A percentile compares a stretch with the other conserved stretches of the same genome.
phyloP scores from a whole-genome alignment of 2,113 vertebrate species.

The Pterophyllum scalare region DNA sequence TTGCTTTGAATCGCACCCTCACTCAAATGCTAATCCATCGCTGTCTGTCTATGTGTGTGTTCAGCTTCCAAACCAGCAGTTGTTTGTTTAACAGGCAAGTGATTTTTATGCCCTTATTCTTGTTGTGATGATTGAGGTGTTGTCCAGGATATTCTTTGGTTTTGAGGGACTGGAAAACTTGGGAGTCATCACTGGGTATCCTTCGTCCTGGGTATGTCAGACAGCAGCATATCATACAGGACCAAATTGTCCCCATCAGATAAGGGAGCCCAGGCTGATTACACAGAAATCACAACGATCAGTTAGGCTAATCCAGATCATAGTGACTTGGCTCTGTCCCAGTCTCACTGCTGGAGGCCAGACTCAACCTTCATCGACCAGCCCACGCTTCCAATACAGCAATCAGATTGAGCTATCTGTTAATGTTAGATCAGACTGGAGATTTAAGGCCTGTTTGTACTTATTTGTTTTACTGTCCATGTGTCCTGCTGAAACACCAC shows the following conservation, averaged over 20 bases:
- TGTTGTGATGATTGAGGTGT: not conserved
- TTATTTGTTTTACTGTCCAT: not conserved
- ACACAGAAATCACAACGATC: conserved; percentile 44
- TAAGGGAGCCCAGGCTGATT: conserved; percentile 41
- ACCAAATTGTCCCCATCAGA: conserved; percentile 28
- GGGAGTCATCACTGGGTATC: too few species aligned
- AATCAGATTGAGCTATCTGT: conserved; percentile 37
- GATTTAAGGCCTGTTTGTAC: not conserved
- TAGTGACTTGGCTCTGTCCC: conserved; percentile 12
- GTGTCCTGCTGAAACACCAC: not conserved
- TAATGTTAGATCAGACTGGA: conserved; percentile 34
- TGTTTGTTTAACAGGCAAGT: not conserved
- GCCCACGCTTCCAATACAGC: not conserved
- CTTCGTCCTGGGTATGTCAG: too few species aligned
- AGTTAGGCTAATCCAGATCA: conserved; percentile 55
- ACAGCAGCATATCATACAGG: not conserved
- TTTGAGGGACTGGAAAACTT: too few species aligned
- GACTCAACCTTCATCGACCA: not conserved
- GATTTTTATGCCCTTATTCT: not conserved
- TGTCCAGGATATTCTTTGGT: too few species aligned
- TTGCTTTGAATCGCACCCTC: not conserved
- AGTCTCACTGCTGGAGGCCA: not conserved
- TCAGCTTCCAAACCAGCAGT: conserved; percentile 1
- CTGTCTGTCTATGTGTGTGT: not conserved
- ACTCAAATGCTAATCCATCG: not conserved